Percentiles rank a stretch among this genome's conserved stretches.
phyloP scores from a whole-genome alignment of 2,113 vertebrate species.

The Chamaetylas fuelleborni region DNA sequence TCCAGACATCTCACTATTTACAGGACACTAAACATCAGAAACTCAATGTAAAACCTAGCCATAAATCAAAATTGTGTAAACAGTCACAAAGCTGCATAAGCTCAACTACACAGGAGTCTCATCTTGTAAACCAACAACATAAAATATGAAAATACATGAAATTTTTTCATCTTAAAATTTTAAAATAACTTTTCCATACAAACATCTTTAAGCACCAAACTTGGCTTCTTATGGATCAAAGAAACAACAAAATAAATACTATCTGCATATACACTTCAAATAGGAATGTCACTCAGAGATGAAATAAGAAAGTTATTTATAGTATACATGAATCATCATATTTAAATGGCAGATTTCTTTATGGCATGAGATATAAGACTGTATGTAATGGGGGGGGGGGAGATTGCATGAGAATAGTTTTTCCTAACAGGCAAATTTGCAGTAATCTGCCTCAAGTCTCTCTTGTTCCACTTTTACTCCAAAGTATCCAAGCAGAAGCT shows the following conservation, averaged over 20 bases:
- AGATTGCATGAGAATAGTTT: background rate
- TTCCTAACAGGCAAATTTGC: background rate
- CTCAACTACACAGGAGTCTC: background rate
- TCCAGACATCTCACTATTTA: background rate
- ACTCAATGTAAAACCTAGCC: background rate
- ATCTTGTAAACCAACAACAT: background rate
- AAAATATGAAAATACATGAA: background rate
- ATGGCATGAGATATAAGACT: background rate
- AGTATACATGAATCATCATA: background rate
- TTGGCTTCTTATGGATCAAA: background rate
- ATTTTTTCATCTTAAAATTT: background rate
- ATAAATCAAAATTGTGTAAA: background rate
- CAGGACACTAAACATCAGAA: background rate
- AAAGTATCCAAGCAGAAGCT: background rate
- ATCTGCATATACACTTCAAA: background rate
- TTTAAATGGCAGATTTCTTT: background rate
- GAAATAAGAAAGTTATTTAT: constrained; percentile 5
- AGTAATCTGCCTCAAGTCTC: background rate
- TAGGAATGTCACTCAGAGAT: background rate
- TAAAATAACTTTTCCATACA: background rate
- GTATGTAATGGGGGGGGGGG: background rate
- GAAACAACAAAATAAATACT: background rate
- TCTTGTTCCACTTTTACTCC: background rate
- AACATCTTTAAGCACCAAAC: background rate
- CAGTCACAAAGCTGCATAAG: background rate